phyloP scores from a whole-genome alignment of 2,113 vertebrate genomes.

The Channa maculata region DNA sequence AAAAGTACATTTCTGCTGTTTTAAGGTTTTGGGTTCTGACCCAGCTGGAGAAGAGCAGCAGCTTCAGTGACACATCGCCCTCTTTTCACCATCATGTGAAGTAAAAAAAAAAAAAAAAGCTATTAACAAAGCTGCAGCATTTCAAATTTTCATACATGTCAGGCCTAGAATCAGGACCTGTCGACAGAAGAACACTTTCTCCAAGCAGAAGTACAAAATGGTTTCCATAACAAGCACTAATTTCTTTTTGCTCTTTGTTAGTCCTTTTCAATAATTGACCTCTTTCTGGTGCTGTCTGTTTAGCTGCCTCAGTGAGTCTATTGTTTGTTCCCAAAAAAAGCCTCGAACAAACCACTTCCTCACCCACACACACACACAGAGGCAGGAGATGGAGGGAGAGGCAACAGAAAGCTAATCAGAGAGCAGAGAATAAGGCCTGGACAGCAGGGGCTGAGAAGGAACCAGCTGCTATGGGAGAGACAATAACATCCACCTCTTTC shows the following conservation, averaged over 20 bases:
- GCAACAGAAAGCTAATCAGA: constrained; percentile 49
- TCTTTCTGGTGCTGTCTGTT: constrained; percentile 62
- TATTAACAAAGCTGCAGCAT: background rate
- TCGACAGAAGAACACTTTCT: constrained; percentile 14
- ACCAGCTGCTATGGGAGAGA: constrained; percentile 61
- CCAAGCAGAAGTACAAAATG: background rate
- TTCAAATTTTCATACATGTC: constrained; percentile 26
- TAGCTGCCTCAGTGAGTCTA: constrained; percentile 65
- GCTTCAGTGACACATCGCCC: background rate
- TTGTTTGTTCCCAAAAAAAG: constrained; percentile 67
- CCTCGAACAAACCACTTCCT: constrained; percentile 41
- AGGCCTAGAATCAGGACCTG: constrained; percentile 13
- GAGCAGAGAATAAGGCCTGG: constrained; percentile 51
- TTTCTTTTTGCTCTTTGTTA: constrained; percentile 36
- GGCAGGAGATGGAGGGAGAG: constrained; percentile 20
- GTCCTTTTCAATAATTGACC: constrained; percentile 54
- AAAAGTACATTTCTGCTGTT: background rate
- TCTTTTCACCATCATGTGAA: background rate
- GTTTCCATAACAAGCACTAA: constrained; percentile 58
- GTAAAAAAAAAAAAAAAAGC: background rate
- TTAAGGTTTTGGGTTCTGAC: background rate
- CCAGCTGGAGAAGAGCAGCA: background rate
- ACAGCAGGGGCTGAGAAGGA: constrained; percentile 52
- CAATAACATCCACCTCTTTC: constrained; percentile 52
- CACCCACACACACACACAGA: constrained; percentile 42